phyloP scores from a whole-genome alignment of 2,888 invertebrate genomes.

The Adineta ricciae region DNA sequence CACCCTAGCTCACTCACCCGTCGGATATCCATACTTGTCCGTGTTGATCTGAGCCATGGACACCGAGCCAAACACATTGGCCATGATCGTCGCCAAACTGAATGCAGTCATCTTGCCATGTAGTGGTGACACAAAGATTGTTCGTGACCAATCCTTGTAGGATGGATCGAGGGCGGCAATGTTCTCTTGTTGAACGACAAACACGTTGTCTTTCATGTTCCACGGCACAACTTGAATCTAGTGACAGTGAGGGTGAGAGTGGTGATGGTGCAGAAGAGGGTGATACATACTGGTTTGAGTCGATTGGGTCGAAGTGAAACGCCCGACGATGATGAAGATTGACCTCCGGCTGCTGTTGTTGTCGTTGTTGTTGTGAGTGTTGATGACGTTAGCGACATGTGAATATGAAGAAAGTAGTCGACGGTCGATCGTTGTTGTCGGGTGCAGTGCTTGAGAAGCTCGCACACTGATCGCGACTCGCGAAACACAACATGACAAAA shows the following conservation, averaged over 20 bases:
- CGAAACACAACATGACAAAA: slow-evolving; percentile 7
- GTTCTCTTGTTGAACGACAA: not conserved
- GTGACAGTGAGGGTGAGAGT: too few species aligned
- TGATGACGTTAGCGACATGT: not conserved
- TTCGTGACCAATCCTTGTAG: not conserved
- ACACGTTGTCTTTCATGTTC: not conserved
- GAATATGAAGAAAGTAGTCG: slow-evolving; percentile 9
- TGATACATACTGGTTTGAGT: not conserved
- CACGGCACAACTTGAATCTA: slow-evolving; percentile 14
- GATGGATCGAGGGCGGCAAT: not conserved
- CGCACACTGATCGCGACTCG: not conserved
- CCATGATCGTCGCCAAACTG: not conserved
- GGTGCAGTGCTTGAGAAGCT: not conserved
- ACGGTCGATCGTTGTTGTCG: not conserved
- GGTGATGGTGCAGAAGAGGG: too few species aligned
- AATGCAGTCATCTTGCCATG: slow-evolving; percentile 7
- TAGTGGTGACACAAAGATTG: not conserved
- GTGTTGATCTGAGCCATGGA: too few species aligned
- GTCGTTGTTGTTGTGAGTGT: too few species aligned
- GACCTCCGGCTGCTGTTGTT: too few species aligned
- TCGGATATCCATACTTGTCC: not conserved
- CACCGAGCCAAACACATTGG: too few species aligned
- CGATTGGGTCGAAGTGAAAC: not conserved
- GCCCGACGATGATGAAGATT: not conserved
- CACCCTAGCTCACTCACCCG: too few species aligned